A percentile compares a stretch with the other conserved stretches of the same genome.
These are phyloP conservation scores for Ctena decussata DNA, from an alignment of 2,888 invertebrate genomes.

Conservation along the genomic window DNA sequence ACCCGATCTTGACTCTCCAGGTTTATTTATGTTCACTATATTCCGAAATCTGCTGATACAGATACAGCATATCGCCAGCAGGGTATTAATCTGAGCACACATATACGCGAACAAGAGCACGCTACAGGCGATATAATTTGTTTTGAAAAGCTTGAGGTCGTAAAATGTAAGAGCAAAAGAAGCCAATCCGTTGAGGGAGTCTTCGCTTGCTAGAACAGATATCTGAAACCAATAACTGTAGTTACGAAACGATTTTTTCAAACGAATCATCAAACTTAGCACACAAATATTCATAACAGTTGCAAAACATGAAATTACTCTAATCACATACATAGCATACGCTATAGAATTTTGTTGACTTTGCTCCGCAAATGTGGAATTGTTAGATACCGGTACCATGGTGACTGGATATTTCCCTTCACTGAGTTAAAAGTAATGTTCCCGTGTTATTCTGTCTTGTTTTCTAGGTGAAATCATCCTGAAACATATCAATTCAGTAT, in stretches of 20 bases:
- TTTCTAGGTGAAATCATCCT: too few relatives aligned
- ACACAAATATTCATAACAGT: not conserved
- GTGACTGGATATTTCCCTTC: too few relatives aligned
- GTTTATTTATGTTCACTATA: not conserved
- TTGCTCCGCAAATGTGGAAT: not conserved
- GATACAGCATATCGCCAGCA: not conserved
- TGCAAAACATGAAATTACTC: not conserved
- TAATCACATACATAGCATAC: not conserved
- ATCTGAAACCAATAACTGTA: constrained; percentile 1
- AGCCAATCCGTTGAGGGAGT: not conserved
- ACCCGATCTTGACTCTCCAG: not conserved
- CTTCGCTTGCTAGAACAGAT: not conserved
- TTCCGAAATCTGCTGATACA: not conserved
- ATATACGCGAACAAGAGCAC: not conserved
- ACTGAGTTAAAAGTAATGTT: too few relatives aligned
- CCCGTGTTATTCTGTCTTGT: too few relatives aligned
- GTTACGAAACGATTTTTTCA: not conserved
- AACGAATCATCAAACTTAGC: not conserved
- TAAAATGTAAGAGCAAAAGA: not conserved
- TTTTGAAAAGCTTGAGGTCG: not conserved
- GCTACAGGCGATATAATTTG: not conserved
- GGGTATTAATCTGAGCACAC: not conserved
- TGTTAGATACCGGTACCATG: too few relatives aligned
- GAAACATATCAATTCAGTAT: too few relatives aligned
- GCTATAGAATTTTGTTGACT: not conserved